phyloP scores from a whole-genome alignment of 1,140 invertebrate species.

The Anadara kagoshimensis region DNA sequence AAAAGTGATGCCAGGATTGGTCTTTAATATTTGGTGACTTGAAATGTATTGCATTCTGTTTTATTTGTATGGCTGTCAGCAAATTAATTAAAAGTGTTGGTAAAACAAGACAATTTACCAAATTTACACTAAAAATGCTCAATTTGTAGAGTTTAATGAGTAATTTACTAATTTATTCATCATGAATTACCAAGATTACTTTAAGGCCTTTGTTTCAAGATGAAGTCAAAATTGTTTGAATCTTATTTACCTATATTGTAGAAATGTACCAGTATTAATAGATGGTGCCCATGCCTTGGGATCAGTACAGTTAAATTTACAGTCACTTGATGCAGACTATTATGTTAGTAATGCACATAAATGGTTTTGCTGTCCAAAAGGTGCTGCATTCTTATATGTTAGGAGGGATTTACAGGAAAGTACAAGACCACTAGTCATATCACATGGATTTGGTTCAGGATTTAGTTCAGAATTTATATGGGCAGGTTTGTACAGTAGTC shows the following conservation, averaged over 20 bases:
- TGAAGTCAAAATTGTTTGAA: neutral
- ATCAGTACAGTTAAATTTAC: slow-evolving; percentile 53
- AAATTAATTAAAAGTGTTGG: no score
- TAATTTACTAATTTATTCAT: no score
- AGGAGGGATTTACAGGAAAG: slow-evolving; percentile 50
- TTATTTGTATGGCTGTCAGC: no score
- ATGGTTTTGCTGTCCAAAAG: slow-evolving; percentile 72
- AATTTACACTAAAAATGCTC: no score
- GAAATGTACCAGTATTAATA: slow-evolving; percentile 64
- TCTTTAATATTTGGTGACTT: no score
- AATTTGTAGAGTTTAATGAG: no score
- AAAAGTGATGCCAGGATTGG: no score
- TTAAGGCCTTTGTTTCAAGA: no score
- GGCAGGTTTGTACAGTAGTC: slow-evolving; percentile 62
- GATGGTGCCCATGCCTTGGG: slow-evolving; percentile 73
- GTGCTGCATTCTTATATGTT: slow-evolving; percentile 70
- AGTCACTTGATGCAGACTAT: slow-evolving; percentile 61
- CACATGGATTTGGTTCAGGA: slow-evolving; percentile 71
- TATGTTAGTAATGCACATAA: slow-evolving; percentile 72
- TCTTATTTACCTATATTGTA: slow-evolving; percentile 44
- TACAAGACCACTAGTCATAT: slow-evolving; percentile 64
- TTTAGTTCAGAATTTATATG: slow-evolving; percentile 73
- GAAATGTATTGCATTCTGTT: no score
- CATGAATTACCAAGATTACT: no score
- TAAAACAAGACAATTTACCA: no score